phyloP scores from a whole-genome alignment of 2,888 invertebrate species.

The Nemotelus nigrinus region DNA sequence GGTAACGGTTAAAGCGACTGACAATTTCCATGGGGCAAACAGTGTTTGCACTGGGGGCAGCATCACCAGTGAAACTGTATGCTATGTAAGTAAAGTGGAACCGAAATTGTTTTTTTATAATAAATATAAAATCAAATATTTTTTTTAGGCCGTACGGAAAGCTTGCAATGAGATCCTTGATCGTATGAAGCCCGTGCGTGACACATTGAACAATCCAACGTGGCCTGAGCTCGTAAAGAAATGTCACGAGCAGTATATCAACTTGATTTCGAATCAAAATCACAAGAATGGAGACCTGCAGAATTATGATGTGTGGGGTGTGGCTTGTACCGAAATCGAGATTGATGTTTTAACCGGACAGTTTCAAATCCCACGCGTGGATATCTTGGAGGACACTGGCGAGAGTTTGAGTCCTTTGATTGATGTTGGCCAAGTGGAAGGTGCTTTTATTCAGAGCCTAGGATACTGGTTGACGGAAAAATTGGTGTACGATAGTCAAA shows the following conservation, averaged over 20 bases:
- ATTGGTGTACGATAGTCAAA: constrained; percentile 66
- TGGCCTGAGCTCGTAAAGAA: constrained; percentile 52
- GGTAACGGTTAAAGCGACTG: constrained; percentile 71
- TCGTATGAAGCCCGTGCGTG: constrained; percentile 46
- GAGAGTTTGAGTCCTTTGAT: constrained; percentile 70
- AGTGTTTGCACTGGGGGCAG: constrained; percentile 72
- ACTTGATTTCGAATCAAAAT: constrained; percentile 54
- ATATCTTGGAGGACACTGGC: constrained; percentile 76
- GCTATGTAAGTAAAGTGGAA: constrained; percentile 61
- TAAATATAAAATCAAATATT: too few species aligned
- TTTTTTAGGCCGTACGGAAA: constrained; percentile 8
- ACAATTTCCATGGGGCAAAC: constrained; percentile 72
- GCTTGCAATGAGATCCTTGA: not conserved
- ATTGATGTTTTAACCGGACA: constrained; percentile 80
- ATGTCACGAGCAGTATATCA: constrained; percentile 51
- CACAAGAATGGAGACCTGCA: constrained; percentile 63
- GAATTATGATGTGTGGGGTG: constrained; percentile 71
- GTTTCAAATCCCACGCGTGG: constrained; percentile 71
- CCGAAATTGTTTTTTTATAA: too few species aligned
- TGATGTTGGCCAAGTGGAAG: constrained; percentile 75
- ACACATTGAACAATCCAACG: constrained; percentile 42
- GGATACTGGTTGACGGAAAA: constrained; percentile 73
- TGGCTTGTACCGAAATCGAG: constrained; percentile 73
- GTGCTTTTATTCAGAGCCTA: constrained; percentile 69
- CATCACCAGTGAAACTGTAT: constrained; percentile 72